A percentile compares a stretch with the other conserved stretches of the same genome.
These are phyloP conservation scores for Eutrigla gurnardus DNA, from an alignment of 2,797 vertebrate genomes.

Conservation along the genomic window DNA sequence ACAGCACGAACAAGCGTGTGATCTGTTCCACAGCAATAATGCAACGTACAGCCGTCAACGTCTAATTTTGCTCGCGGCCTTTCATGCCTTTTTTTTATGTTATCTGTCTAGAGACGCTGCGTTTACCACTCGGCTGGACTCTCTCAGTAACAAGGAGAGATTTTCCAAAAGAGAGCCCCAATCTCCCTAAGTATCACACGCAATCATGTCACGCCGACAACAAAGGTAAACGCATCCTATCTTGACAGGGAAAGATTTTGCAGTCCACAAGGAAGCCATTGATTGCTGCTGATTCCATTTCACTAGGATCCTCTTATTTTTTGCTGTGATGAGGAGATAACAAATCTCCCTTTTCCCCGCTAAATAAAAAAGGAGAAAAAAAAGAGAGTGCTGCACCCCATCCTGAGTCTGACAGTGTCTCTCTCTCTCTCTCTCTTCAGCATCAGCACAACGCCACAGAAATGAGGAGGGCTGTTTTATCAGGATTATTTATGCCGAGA, in stretches of 20 bases:
- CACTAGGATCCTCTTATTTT: conserved; percentile 59
- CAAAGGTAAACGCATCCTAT: conserved; percentile 49
- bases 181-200: conserved; percentile 37
- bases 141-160: conserved; percentile 38
- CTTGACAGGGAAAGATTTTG: conserved; percentile 62
- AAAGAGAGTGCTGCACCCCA: conserved; percentile 46
- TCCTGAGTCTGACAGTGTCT: conserved; percentile 36
- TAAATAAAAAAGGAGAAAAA: conserved; percentile 58
- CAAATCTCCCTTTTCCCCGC: conserved; percentile 47
- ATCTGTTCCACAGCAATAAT: conserved; percentile 44
- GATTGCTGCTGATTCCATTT: conserved; percentile 72
- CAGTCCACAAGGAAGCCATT: conserved; percentile 50
- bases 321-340: conserved; percentile 64
- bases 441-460: conserved; percentile 35
- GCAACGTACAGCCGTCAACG: conserved; percentile 38
- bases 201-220: conserved; percentile 57
- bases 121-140: conserved; percentile 48
- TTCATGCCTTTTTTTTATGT: conserved; percentile 34
- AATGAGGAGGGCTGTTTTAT: conserved; percentile 54
- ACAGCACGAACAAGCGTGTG: conserved; percentile 41
- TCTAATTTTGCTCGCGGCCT: conserved; percentile 56
- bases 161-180: conserved; percentile 51
- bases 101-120: conserved; percentile 35
- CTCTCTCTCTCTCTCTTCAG: conserved; percentile 25
- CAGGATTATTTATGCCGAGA: conserved; percentile 66